Percentiles rank a stretch among this genome's conserved stretches.
phyloP scores from a whole-genome alignment of 2,797 vertebrate genomes.

The Epinephelus coioides region DNA sequence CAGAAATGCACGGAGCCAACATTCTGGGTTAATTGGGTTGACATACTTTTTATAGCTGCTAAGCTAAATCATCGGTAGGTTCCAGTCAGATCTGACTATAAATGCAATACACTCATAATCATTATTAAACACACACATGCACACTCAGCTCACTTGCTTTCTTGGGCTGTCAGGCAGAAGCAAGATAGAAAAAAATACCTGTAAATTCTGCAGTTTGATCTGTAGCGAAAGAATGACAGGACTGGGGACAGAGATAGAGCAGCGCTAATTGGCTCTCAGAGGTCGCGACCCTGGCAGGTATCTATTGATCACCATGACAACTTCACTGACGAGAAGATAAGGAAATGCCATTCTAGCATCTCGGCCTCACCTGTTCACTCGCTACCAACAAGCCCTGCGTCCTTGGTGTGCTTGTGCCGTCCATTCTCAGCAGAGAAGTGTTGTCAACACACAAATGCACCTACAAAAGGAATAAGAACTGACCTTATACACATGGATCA shows the following conservation, averaged over 20 bases:
- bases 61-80: rapidly evolving
- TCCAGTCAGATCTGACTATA: neutral
- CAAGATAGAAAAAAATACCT: neutral
- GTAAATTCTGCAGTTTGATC: conserved; percentile 20
- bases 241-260: neutral
- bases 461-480: neutral
- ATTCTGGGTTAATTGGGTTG: too few species aligned
- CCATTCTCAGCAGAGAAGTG: neutral
- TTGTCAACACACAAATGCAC: neutral
- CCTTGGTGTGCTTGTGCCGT: neutral
- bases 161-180: neutral
- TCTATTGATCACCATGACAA: conserved; percentile 54
- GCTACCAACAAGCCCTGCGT: neutral
- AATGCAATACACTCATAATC: neutral
- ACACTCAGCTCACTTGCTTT: neutral
- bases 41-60: neutral
- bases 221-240: neutral
- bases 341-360: neutral
- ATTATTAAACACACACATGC: neutral
- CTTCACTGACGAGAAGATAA: conserved; percentile 35
- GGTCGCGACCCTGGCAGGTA: conserved; percentile 27
- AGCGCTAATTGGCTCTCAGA: conserved; percentile 37
- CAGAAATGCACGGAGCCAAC: too few species aligned
- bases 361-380: neutral
- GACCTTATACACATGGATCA: neutral